These are phyloP conservation scores for Geotrupes spiniger DNA, from an alignment of 2,888 invertebrate species.

Conservation along the genomic window DNA sequence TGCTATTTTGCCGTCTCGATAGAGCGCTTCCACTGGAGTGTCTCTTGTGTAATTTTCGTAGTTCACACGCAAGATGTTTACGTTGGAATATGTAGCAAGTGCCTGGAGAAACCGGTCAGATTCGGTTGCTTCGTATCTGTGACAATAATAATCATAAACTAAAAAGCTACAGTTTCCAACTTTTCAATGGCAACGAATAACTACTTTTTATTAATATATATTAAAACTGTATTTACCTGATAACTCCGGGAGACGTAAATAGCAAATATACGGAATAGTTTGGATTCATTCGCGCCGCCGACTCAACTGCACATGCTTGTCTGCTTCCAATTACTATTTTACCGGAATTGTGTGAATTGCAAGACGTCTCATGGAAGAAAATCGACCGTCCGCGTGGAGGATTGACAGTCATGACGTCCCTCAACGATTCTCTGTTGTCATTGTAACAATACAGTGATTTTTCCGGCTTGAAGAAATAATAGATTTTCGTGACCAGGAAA, in stretches of 20 bases:
- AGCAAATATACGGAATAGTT: conserved; percentile 56
- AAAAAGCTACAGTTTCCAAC: too few relatives aligned
- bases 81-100: conserved; percentile 52
- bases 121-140: conserved; percentile 27
- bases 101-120: conserved; percentile 44
- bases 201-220: too few relatives aligned
- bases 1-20: conserved; percentile 48
- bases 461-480: too few relatives aligned
- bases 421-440: conserved; percentile 27
- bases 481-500: too few relatives aligned
- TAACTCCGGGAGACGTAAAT: conserved; percentile 51
- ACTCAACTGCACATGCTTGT: conserved; percentile 68
- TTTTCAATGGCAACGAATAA: too few relatives aligned
- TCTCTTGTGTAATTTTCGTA: conserved; percentile 53
- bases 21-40: conserved; percentile 60
- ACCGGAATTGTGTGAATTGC: conserved; percentile 46
- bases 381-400: conserved; percentile 52
- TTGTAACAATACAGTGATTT: conserved; percentile 9
- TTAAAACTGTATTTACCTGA: conserved; percentile 14
- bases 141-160: too few relatives aligned
- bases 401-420: conserved; percentile 39
- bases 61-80: conserved; percentile 54
- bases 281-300: conserved; percentile 62
- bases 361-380: conserved; percentile 68
- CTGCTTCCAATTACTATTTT: conserved; percentile 54